Base-by-base conservation (phyloP, 1,140 invertebrate species). In the Ephestia elutella region DNA sequence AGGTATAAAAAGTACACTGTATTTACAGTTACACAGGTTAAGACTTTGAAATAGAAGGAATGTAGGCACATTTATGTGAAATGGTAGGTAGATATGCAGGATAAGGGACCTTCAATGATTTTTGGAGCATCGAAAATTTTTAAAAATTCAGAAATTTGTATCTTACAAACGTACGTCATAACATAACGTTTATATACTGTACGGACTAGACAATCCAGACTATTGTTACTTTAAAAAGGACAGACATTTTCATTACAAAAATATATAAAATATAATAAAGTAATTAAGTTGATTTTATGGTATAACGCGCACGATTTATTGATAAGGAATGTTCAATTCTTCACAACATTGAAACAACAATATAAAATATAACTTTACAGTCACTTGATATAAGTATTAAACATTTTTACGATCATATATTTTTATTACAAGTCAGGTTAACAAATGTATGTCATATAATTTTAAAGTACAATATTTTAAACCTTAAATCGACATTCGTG, bases 1-100 rank as follows among this genome's bases (percentile, higher is more conserved):
- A 32, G 30, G 7, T 32, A 75, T 15, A 68, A 75, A 75, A 76
- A 79, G 57, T 62, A 62, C 61, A 63, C 59, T 59, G 53, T 63
- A 57, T 63, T 11, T 59, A 59, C 51, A 59, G 21, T 32, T 3
- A 25, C 28, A 28, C 5, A 49, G 15, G 20, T 51, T 30, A 48
- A 53, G 25, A 51, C 44, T 28, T 30, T 51, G 51, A 35, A 49
- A 57, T 54, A 62, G 53, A 53, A 32, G 54, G 50, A 28, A 54
- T 54, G 50, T 56, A 54, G 17, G 55, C 56, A 57, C 48, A 57
- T 48, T 60, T 51, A 54, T 15, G 17, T 58, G 25, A 10, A n/a
- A 44, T 44, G 13, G 2, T 15, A 15, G 15, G 13, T 44, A 9
- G n/a, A n/a, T 35, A 9, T 5, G 2, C 21, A 25, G 2, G 7